A percentile compares a stretch with the other conserved stretches of the same genome.
Conservation (phyloP, 1,140 invertebrate species). For the Calephelis virginiensis region DNA sequence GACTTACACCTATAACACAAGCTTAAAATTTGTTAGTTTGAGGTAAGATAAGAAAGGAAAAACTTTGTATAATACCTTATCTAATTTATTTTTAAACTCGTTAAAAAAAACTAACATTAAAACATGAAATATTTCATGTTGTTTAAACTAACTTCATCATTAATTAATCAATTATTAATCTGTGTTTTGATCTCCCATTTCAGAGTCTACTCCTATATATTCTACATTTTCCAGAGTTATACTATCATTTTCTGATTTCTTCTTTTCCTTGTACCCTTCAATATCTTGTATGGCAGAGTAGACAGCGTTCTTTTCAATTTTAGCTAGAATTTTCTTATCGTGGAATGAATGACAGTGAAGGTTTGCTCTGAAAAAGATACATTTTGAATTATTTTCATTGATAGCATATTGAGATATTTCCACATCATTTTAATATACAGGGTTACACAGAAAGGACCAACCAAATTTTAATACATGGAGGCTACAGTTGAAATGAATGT, state of each 20-base stretch:
- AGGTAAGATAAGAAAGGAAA: too few species aligned
- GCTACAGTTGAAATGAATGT: too few species aligned
- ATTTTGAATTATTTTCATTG: not conserved
- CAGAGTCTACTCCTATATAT: constrained; percentile 14
- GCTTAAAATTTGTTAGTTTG: too few species aligned
- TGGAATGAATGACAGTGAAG: constrained; percentile 72
- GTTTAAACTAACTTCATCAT: too few species aligned
- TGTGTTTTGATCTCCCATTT: constrained; percentile 14
- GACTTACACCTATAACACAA: too few species aligned
- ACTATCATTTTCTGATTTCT: constrained; percentile 31
- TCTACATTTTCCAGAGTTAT: constrained; percentile 29
- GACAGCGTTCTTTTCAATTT: constrained; percentile 70
- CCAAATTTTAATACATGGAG: too few species aligned
- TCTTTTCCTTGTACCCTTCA: constrained; percentile 47
- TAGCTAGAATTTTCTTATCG: constrained; percentile 71
- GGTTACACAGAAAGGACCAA: too few species aligned
- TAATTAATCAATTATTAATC: not conserved
- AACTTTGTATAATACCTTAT: too few species aligned
- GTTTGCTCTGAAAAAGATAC: constrained; percentile 52
- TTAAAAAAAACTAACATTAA: too few species aligned
- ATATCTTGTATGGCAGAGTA: constrained; percentile 65
- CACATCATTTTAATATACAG: too few species aligned
- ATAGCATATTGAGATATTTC: too few species aligned
- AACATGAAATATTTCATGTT: not conserved
- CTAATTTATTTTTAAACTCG: too few species aligned